Evolutionary conservation across 1,140 invertebrate species (phyloP).

Genomic region (Glossosoma conforme): DNA sequence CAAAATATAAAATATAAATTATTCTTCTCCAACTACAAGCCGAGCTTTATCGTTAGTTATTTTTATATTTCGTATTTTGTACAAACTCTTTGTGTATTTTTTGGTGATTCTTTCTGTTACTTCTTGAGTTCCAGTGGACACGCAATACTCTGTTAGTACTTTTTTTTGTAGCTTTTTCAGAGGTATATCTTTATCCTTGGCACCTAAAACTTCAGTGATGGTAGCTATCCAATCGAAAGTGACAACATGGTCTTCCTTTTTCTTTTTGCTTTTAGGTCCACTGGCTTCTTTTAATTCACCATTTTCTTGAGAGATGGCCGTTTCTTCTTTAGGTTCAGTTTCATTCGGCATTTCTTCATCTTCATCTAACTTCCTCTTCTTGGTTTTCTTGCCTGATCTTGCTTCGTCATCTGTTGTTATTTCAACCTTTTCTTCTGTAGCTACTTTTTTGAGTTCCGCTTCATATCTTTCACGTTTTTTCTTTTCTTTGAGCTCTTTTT

Average conservation of each 20-base stretch:
- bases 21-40: constrained; percentile 14
- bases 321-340: constrained; percentile 4
- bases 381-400: constrained; percentile 33
- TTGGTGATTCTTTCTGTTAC: constrained; percentile 23
- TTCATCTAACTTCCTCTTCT: constrained; percentile 41
- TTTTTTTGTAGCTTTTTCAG: constrained; percentile 28
- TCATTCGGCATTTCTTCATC: constrained; percentile 34
- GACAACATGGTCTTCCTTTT: constrained; percentile 14
- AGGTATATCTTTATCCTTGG: constrained; percentile 21
- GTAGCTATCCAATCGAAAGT: constrained; percentile 16
- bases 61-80: constrained; percentile 25
- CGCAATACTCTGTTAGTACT: constrained; percentile 26
- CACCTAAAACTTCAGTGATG: constrained; percentile 15
- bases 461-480: constrained; percentile 49
- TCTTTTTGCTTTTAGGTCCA: constrained; percentile 24
- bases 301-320: constrained; percentile 10
- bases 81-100: constrained; percentile 23
- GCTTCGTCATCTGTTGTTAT: constrained; percentile 33
- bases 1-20: not conserved
- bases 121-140: constrained; percentile 2
- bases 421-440: not conserved
- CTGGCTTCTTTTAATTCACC: constrained; percentile 15
- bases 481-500: constrained; percentile 53
- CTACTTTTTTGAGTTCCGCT: constrained; percentile 39
- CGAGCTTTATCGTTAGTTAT: constrained; percentile 18